These are phyloP conservation scores for Streptopelia turtur DNA, from an alignment of 2,797 vertebrate species.

Conservation along the genomic window DNA sequence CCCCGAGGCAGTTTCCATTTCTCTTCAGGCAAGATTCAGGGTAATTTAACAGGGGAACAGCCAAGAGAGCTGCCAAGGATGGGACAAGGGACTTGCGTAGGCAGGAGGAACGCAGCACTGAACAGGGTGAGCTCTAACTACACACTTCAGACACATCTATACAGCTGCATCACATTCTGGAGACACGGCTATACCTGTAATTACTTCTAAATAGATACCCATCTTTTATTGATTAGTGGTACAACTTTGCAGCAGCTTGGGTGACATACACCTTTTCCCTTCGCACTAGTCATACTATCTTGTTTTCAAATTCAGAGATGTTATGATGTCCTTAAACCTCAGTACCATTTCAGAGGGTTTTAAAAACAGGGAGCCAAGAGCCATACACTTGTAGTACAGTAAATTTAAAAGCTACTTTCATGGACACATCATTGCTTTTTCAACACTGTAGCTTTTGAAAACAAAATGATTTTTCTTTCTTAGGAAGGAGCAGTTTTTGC, in stretches of 20 bases:
- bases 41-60: background rate
- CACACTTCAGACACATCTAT: fast-evolving
- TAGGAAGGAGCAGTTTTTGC: background rate
- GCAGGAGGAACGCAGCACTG: background rate
- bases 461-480: background rate
- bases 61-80: background rate
- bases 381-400: background rate
- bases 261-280: fast-evolving
- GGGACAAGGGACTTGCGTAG: background rate
- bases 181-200: fast-evolving
- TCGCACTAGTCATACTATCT: fast-evolving
- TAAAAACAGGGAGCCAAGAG: background rate
- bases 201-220: background rate
- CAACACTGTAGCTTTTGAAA: background rate
- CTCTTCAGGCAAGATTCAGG: background rate
- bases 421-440: background rate
- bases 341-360: background rate
- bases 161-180: fast-evolving
- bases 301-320: background rate
- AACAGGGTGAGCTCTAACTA: background rate
- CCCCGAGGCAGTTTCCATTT: background rate
- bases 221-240: background rate
- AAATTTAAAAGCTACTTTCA: background rate
- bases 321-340: background rate
- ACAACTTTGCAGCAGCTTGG: background rate